Base-by-base conservation (phyloP, 2,888 invertebrate genomes). In the Dolichopus griseipennis region DNA sequence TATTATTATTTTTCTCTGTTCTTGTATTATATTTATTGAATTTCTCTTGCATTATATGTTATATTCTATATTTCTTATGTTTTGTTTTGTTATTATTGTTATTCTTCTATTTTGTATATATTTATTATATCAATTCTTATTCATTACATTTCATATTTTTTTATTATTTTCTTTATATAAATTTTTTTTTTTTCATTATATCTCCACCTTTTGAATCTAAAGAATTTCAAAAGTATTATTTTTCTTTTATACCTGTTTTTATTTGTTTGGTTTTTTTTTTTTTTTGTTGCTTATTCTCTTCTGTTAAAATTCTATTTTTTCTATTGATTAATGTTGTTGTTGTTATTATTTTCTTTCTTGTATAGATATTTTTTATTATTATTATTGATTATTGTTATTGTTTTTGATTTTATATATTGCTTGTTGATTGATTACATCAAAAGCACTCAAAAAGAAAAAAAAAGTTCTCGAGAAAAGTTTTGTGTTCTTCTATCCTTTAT, bases 391-490 rank as follows among this genome's bases (percentile, higher is more conserved):
- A 4, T n/a, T 52, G 52, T 12, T 52, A 52, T 52, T 12, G 9
- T 52, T 18, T 52, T 52, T 15, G 9, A 6, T 52, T 52, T 18
- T 52, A 18, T 52, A 52, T 52, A 52, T 52, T 52, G 52, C 52
- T 52, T 52, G 52, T 52, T 52, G 52, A 52, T 52, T 52, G 52
- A 52, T 52, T 52, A 52, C 52, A 15, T 52, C 52, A 52, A 52
- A 52, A 52, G 52, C 52, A 52, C 52, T 52, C 52, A 52, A 52
- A 52, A n/a, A n/a, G n/a, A n/a, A n/a, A n/a, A n/a, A n/a, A n/a
- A n/a, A 52, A 18, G 52, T 52, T 52, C 52, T 52, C 52, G 52
- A 52, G 52, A 52, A 41, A 52, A 52, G n/a, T n/a, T 41, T n/a
- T 41, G 27, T 27, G 27, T 41, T 41, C 41, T 41, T 15, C 15